Evolutionary conservation across 2,888 invertebrate species (phyloP).

Genomic region (Phortica magna): DNA sequence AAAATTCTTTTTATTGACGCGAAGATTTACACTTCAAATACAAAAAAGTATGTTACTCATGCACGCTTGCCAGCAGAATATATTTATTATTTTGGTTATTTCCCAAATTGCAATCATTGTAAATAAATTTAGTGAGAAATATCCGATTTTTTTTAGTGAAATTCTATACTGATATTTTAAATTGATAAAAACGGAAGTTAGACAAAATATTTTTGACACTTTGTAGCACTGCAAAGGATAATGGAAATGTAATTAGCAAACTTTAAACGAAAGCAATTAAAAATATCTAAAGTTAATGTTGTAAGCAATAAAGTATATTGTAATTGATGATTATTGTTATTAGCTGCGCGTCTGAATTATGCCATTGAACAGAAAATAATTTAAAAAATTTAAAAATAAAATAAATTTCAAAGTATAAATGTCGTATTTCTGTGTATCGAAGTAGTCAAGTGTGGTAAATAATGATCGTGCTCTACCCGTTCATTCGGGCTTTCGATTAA

Average conservation of each 20-base stretch:
- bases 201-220: no score
- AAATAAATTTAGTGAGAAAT: no score
- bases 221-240: background rate
- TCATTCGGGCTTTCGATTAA: no score
- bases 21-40: no score
- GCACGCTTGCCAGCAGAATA: no score
- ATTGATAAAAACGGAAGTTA: background rate
- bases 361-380: constrained; percentile 9
- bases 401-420: background rate
- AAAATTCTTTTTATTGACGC: no score
- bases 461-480: no score
- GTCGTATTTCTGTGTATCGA: background rate
- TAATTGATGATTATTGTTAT: no score
- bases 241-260: constrained; percentile 6
- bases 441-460: background rate
- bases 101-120: no score
- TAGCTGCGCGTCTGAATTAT: background rate
- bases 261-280: background rate
- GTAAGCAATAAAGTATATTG: no score
- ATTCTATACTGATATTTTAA: background rate
- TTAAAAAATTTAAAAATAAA: background rate
- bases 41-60: no score
- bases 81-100: no score
- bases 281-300: background rate
- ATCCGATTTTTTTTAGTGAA: constrained; percentile 5